These are phyloP conservation scores for Perca fluviatilis DNA, from an alignment of 2,113 vertebrate species.

Conservation along the genomic window DNA sequence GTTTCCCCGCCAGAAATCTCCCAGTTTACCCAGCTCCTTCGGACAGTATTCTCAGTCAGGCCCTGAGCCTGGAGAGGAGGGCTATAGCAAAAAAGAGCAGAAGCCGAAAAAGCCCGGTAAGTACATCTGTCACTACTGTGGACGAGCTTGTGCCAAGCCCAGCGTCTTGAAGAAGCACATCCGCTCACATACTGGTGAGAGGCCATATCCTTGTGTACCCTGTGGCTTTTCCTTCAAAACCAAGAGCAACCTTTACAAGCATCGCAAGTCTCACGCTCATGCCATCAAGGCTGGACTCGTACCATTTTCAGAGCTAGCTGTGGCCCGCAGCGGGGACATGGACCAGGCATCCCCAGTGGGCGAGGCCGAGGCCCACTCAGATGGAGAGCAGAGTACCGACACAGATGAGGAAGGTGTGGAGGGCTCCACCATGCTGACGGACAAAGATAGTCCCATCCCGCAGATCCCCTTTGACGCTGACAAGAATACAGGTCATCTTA, in stretches of 20 bases:
- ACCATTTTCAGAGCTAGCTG: constrained; percentile 93
- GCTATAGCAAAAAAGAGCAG: constrained; percentile 93
- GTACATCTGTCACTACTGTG: constrained; percentile 98
- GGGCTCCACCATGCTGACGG: constrained; percentile 83
- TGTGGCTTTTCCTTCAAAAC: constrained; percentile 99
- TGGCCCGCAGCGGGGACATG: constrained; percentile 88
- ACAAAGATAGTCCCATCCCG: constrained; percentile 88
- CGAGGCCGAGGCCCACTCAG: constrained; percentile 95
- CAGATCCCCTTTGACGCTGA: constrained; percentile 88
- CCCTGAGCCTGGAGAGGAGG: constrained; percentile 91
- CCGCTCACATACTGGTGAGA: constrained; percentile 96
- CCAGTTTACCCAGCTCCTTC: constrained; percentile 90
- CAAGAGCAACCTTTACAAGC: constrained; percentile 99
- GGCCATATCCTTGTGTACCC: constrained; percentile 96
- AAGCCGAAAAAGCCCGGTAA: constrained; percentile 98
- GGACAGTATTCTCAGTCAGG: constrained; percentile 94
- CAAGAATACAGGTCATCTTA: constrained; percentile 82
- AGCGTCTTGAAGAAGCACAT: constrained; percentile 99
- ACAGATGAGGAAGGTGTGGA: constrained; percentile 95
- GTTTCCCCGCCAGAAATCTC: constrained; percentile 93
- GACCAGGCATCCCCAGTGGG: constrained; percentile 91
- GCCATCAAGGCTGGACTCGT: constrained; percentile 98
- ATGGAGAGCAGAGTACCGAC: constrained; percentile 97
- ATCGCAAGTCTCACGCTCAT: constrained; percentile 98
- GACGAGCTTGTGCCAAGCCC: constrained; percentile 97